Conservation (phyloP, 2,113 vertebrate species). For the Prochilodus magdalenae region DNA sequence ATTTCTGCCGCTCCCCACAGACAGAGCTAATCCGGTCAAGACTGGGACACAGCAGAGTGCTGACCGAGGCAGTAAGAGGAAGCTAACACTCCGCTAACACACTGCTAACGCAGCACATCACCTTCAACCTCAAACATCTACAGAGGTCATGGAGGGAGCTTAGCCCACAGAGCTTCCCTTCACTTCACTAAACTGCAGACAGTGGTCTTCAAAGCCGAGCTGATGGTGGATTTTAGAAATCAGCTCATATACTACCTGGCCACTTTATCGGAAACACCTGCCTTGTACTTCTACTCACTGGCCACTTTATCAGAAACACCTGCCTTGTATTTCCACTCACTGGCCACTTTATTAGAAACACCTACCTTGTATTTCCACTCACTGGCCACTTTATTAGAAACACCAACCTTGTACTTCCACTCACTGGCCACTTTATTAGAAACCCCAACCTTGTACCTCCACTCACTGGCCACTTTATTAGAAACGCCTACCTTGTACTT, state of each 20-base stretch:
- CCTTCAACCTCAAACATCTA: conserved; percentile 21
- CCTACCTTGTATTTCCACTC: neutral
- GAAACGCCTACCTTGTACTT: too few relatives aligned
- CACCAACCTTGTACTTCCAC: neutral
- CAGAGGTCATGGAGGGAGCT: neutral
- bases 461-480: too few relatives aligned
- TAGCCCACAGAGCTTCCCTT: neutral
- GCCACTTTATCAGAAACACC: neutral
- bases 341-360: neutral
- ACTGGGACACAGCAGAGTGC: conserved; percentile 27
- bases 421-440: too few relatives aligned
- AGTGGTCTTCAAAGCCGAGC: neutral
- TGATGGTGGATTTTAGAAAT: neutral
- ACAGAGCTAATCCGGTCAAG: conserved; percentile 43
- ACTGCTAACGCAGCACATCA: conserved; percentile 40
- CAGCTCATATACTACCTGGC: neutral
- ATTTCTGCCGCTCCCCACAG: conserved; percentile 49
- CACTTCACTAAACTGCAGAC: neutral
- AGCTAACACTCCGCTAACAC: conserved; percentile 6
- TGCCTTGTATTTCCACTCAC: neutral
- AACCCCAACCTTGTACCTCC: too few relatives aligned
- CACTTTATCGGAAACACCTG: neutral
- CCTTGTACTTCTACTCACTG: neutral
- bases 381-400: neutral
- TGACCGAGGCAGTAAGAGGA: conserved; percentile 27